These are phyloP conservation scores for Drosophila merina DNA, from an alignment of 2,888 invertebrate genomes.

Conservation along the genomic window DNA sequence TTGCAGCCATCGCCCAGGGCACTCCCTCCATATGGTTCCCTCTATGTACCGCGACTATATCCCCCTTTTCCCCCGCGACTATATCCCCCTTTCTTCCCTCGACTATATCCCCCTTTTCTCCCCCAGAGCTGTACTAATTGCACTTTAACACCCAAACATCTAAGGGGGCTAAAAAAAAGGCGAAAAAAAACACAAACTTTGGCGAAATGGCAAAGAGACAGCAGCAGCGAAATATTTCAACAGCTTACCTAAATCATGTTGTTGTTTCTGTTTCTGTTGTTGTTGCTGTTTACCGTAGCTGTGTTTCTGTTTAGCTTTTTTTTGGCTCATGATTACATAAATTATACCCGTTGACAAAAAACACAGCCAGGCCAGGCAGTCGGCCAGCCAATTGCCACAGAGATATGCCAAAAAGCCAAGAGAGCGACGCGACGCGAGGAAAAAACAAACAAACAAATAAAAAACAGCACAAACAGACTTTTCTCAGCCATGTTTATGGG, in stretches of 20 bases:
- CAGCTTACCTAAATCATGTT: slow-evolving; percentile 57
- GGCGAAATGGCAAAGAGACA: slow-evolving; percentile 33
- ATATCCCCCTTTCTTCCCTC: neutral
- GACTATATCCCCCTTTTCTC: slow-evolving; percentile 13
- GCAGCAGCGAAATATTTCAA: slow-evolving; percentile 54
- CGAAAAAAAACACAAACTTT: neutral
- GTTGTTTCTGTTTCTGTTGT: slow-evolving; percentile 5
- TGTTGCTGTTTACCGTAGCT: too few species aligned
- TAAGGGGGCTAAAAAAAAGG: neutral
- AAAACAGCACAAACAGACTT: slow-evolving; percentile 20
- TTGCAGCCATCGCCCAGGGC: neutral
- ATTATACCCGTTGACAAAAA: slow-evolving; percentile 65
- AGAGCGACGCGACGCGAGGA: too few species aligned
- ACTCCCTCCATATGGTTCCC: neutral
- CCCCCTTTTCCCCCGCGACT: slow-evolving; percentile 1
- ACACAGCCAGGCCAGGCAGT: slow-evolving; percentile 27
- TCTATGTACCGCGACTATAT: neutral
- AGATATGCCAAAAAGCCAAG: slow-evolving; percentile 6
- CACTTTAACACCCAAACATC: slow-evolving; percentile 63
- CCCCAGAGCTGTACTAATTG: slow-evolving; percentile 53
- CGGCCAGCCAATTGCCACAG: slow-evolving; percentile 28
- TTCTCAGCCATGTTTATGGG: slow-evolving; percentile 52
- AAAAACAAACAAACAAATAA: neutral
- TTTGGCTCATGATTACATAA: slow-evolving; percentile 66
- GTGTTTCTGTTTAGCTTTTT: neutral